These are phyloP conservation scores for Eristalis arbustorum DNA, from an alignment of 2,888 invertebrate species.

Conservation along the genomic window DNA sequence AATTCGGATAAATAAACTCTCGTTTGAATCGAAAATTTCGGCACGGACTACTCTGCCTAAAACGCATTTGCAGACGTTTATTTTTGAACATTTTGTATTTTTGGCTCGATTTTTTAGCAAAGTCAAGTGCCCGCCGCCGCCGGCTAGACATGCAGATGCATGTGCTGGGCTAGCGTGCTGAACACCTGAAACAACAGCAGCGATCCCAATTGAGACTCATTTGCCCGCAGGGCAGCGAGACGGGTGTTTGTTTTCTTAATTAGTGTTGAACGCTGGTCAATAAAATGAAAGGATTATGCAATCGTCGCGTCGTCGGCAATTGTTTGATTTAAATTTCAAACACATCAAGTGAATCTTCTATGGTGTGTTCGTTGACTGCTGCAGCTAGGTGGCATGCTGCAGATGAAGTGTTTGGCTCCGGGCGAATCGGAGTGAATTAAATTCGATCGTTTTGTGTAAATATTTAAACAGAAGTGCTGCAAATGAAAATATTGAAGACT, in stretches of 20 bases:
- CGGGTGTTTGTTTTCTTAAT: not conserved
- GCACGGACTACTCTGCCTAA: conserved; percentile 21
- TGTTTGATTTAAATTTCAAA: not conserved
- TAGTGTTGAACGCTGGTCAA: not conserved
- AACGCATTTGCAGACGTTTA: conserved; percentile 24
- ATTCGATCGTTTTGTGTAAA: conserved; percentile 10
- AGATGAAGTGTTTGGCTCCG: not conserved
- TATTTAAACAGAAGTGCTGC: conserved; percentile 35
- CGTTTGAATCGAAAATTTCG: conserved; percentile 15
- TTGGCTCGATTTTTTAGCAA: conserved; percentile 42
- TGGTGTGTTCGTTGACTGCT: not conserved
- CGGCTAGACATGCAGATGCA: not conserved
- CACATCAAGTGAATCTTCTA: not conserved
- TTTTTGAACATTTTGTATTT: conserved; percentile 39
- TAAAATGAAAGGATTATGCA: not conserved
- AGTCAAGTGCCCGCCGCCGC: conserved; percentile 35
- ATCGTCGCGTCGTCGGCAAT: not conserved
- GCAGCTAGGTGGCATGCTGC: not conserved
- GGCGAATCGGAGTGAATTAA: not conserved
- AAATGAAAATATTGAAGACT: not conserved
- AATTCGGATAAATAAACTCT: conserved; percentile 39
- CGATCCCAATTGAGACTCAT: not conserved
- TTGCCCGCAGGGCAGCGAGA: not conserved
- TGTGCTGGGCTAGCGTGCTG: not conserved
- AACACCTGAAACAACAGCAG: conserved; percentile 35